Evolutionary conservation across 1,140 invertebrate species (phyloP).

Genomic region (Nasonia longicornis): DNA sequence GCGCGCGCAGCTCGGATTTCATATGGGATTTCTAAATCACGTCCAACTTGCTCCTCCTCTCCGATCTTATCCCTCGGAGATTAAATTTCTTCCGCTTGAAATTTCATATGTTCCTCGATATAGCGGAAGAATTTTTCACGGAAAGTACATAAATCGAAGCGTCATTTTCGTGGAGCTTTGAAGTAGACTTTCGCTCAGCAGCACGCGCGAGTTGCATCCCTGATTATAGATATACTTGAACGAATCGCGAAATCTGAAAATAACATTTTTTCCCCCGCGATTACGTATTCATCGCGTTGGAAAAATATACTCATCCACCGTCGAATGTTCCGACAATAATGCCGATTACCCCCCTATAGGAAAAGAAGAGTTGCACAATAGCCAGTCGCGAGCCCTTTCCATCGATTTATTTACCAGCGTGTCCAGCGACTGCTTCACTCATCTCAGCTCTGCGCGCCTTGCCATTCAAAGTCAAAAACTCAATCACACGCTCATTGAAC

Average conservation of each 20-base stretch:
- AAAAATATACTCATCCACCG: too few relatives aligned
- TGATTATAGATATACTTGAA: too few relatives aligned
- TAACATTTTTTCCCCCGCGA: not conserved
- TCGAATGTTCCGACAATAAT: too few relatives aligned
- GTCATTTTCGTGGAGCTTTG: too few relatives aligned
- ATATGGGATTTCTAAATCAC: slow-evolving; percentile 13
- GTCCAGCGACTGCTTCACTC: not conserved
- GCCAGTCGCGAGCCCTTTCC: not conserved
- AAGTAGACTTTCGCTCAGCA: too few relatives aligned
- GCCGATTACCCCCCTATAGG: too few relatives aligned
- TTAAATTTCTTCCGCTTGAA: slow-evolving; percentile 3
- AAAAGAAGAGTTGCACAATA: not conserved
- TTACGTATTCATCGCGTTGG: too few relatives aligned
- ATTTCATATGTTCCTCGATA: not conserved
- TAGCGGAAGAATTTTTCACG: too few relatives aligned
- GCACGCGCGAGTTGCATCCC: too few relatives aligned
- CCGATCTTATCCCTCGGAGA: not conserved
- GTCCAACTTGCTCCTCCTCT: not conserved
- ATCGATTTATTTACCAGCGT: slow-evolving; percentile 22
- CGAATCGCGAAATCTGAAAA: not conserved
- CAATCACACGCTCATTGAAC: slow-evolving; percentile 48
- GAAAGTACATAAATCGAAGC: too few relatives aligned
- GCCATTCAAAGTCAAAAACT: slow-evolving; percentile 49
- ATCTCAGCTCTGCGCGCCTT: not conserved
- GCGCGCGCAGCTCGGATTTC: not conserved